Evolutionary conservation across 2,113 vertebrate species (phyloP).

Genomic region (Onychostoma macrolepis): DNA sequence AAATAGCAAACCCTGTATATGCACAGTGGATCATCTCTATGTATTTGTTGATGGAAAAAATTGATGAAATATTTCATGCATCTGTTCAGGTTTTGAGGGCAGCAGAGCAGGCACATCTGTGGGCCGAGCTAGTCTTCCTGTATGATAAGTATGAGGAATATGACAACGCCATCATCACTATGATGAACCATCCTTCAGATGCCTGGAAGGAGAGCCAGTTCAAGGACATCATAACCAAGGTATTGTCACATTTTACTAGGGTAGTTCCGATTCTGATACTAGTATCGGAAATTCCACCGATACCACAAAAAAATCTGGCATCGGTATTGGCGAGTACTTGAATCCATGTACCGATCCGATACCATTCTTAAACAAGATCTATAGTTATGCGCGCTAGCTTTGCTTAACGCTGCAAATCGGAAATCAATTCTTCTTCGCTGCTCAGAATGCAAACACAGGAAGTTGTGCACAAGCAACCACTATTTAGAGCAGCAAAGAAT

Average conservation of each 20-base stretch:
- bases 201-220: conserved; percentile 99
- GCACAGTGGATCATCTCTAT: neutral
- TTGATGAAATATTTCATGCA: neutral
- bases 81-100: conserved; percentile 90
- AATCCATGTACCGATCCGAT: too few relatives aligned
- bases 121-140: conserved; percentile 96
- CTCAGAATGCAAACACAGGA: too few relatives aligned
- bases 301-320: too few relatives aligned
- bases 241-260: conserved; percentile 58
- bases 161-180: conserved; percentile 99
- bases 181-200: conserved; percentile 98
- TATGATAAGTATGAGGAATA: conserved; percentile 99
- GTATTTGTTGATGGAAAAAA: neutral
- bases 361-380: too few relatives aligned
- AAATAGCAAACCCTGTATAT: neutral
- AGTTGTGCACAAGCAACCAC: too few relatives aligned
- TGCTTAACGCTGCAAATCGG: too few relatives aligned
- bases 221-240: conserved; percentile 99
- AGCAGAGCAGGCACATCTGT: conserved; percentile 97
- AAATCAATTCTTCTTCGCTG: too few relatives aligned
- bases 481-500: too few relatives aligned
- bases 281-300: too few relatives aligned
- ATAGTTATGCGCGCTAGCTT: too few relatives aligned
- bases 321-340: too few relatives aligned
- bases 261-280: too few relatives aligned